Evolutionary conservation across 1,140 invertebrate genomes (phyloP).

Genomic region (Spodoptera litura): DNA sequence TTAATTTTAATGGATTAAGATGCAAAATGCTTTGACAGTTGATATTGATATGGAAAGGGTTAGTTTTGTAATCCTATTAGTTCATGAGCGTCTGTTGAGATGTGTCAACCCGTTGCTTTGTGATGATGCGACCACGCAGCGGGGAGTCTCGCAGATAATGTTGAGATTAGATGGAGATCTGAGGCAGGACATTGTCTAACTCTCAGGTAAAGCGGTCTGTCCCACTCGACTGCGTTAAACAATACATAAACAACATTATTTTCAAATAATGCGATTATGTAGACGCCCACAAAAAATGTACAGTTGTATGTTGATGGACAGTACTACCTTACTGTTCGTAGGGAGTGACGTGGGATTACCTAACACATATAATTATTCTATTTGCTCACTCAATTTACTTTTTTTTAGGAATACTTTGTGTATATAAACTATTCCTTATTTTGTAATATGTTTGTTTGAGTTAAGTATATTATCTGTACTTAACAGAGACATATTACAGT

Average conservation of each 20-base stretch:
- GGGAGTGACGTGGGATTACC: slow-evolving; percentile 35
- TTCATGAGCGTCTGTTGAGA: slow-evolving; percentile 73
- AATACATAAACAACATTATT: slow-evolving; percentile 82
- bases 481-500: neutral
- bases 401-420: neutral
- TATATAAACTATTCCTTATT: neutral
- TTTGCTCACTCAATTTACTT: slow-evolving; percentile 4
- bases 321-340: slow-evolving; percentile 31
- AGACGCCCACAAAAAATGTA: slow-evolving; percentile 61
- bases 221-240: slow-evolving; percentile 72
- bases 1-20: slow-evolving; percentile 58
- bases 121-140: slow-evolving; percentile 76
- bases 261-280: slow-evolving; percentile 77
- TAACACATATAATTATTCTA: slow-evolving; percentile 1
- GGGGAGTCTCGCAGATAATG: slow-evolving; percentile 79
- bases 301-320: slow-evolving; percentile 61
- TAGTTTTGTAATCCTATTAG: slow-evolving; percentile 80
- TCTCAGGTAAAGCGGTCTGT: slow-evolving; percentile 70
- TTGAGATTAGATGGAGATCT: slow-evolving; percentile 83
- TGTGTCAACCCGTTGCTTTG: slow-evolving; percentile 85
- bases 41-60: slow-evolving; percentile 62
- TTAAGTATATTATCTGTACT: neutral
- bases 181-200: slow-evolving; percentile 78
- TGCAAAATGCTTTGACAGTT: slow-evolving; percentile 59
- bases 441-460: too few relatives aligned